Base-by-base conservation (phyloP, 1,140 invertebrate genomes). In the Drosophila nannoptera region DNA sequence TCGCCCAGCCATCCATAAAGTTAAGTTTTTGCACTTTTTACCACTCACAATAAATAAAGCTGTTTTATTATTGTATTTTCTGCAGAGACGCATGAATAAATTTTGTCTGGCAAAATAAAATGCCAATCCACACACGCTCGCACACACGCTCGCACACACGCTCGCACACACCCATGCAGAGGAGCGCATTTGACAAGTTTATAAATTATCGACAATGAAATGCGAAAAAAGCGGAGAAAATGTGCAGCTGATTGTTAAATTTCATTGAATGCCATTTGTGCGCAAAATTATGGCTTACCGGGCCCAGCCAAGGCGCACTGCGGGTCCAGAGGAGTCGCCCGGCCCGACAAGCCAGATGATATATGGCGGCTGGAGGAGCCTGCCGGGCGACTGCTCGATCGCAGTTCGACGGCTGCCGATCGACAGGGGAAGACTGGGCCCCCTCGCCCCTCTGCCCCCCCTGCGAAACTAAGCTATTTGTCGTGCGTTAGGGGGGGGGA, bases 231-330 rank as follows among this genome's bases (percentile, higher is more conserved):
- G 11, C 35, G 2, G 32, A 4, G 2, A 54, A 52, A 46, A 33
- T 61, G 22, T 72, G 52, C 65, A 72, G 42, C 45, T 69, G 69
- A 72, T 72, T 68, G 69, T 72, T 68, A 68, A 71, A 69, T 72
- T 68, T 48, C 52, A 69, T 68, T 62, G 69, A 72, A 72, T 49
- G 64, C 16, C 62, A 70, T 65, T 70, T 40, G 33, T 32, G 32
- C 35, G 62, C 22, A 22, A 22, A 22, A 22, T 22, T 22, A 22
- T 22, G 22, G 22, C 22, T 22, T 22, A 22, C 22, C 22, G 22
- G 22, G 22, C 22, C 3, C 22, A 22, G 22, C 22, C 22, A 46
- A 36, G 48, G 60, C 59, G 38, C 54, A 66, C 42, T 16, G 22
- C 33, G 5, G 9, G 22, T 22, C 22, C 22, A 22, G 22, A 22